Evolutionary conservation across 2,797 vertebrate genomes (phyloP).

Genomic region (Malacoraja senta): DNA sequence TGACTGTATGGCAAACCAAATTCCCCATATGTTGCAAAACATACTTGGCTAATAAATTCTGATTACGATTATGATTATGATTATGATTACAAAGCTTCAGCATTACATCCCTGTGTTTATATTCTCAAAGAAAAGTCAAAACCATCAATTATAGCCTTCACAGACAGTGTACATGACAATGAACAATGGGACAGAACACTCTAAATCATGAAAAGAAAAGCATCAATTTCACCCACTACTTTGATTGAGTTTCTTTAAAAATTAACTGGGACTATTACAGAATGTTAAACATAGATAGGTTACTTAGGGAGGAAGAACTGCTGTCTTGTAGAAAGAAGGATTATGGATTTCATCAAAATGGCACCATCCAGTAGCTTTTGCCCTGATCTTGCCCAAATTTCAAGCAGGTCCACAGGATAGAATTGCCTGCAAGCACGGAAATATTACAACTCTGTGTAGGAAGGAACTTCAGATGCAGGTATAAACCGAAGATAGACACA

Average conservation of each 20-base stretch:
- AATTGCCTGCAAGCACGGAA: neutral
- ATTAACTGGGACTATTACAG: neutral
- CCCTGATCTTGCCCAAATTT: neutral
- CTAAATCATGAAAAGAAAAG: neutral
- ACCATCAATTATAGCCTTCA: neutral
- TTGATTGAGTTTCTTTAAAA: neutral
- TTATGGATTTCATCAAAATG: neutral
- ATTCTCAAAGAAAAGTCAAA: too few relatives aligned
- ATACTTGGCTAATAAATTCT: too few relatives aligned
- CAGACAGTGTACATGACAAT: neutral
- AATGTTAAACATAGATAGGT: neutral
- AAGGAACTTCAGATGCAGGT: too few relatives aligned
- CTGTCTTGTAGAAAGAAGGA: neutral
- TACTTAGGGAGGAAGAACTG: neutral
- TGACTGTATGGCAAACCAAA: too few relatives aligned
- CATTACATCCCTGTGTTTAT: too few relatives aligned
- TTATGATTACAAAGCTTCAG: too few relatives aligned
- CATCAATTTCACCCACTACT: neutral
- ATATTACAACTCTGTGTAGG: neutral
- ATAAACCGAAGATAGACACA: too few relatives aligned
- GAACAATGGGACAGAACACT: neutral
- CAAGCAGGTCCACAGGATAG: neutral
- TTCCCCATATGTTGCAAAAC: too few relatives aligned
- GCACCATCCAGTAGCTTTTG: neutral
- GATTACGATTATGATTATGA: too few relatives aligned